Evolutionary conservation across 2,888 invertebrate species (phyloP).

Genomic region (Dasysyrphus albostriatus): DNA sequence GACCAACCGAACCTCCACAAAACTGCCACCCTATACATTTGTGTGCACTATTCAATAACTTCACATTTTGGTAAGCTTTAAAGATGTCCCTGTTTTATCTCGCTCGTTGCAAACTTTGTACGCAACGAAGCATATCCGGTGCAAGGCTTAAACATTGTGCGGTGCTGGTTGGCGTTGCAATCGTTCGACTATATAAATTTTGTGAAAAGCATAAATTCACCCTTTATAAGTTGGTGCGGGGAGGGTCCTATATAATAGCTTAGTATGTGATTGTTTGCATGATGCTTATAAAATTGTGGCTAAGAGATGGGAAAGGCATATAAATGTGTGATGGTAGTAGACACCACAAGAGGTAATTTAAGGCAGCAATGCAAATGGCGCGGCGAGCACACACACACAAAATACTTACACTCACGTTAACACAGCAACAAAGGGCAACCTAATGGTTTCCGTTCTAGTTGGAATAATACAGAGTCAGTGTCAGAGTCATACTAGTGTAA

Average conservation of each 20-base stretch:
- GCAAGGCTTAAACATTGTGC: conserved; percentile 40
- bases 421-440: conserved; percentile 31
- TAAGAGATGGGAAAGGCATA: conserved; percentile 7
- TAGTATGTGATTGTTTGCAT: neutral
- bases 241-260: neutral
- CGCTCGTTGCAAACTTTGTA: conserved; percentile 37
- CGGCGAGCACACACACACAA: conserved; percentile 4
- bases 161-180: conserved; percentile 9
- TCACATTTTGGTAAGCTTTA: conserved; percentile 55
- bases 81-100: conserved; percentile 41
- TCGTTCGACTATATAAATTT: conserved; percentile 52
- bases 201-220: conserved; percentile 51
- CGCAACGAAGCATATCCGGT: conserved; percentile 58
- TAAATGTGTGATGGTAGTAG: conserved; percentile 42
- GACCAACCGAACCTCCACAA: neutral
- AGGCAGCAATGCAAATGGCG: conserved; percentile 22
- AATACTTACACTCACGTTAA: conserved; percentile 13
- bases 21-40: neutral
- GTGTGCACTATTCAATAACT: conserved; percentile 62
- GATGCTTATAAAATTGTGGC: conserved; percentile 44
- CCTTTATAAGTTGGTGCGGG: conserved; percentile 1
- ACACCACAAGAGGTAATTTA: conserved; percentile 59
- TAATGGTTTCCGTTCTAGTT: conserved; percentile 56
- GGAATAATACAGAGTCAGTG: conserved; percentile 17
- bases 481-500: conserved; percentile 49